Base-by-base conservation (phyloP, 2,797 vertebrate species). In the Megaceryle alcyon region DNA sequence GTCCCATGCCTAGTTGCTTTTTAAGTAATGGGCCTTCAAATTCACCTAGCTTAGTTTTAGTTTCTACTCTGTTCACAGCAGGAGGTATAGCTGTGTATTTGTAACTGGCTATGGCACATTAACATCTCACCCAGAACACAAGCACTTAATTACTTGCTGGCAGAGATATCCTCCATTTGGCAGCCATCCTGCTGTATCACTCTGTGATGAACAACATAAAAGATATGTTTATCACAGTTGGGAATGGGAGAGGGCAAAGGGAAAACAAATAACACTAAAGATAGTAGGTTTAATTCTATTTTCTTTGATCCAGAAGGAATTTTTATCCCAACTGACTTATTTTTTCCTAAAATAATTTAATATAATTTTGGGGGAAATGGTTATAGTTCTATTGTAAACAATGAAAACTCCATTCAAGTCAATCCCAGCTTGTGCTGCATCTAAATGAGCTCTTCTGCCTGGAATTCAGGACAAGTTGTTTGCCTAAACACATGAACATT, bases 391-490 rank as follows among this genome's bases (percentile, higher is more conserved):
- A n/a, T 13, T 75, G 7, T 54, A 86, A 84, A 71, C 12, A 71
- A 78, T 57, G 29, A 82, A 92, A 94, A 35, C 53, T 66, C 54
- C 46, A 77, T 80, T 90, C 57, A 85, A 86, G 73, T 59, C 61
- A 79, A 37, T 68, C 35, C 14, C 63, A 84, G 51, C 9, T 94
- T 96, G 82, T 19, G 28, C 31, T 86, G 8, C 33, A 71, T 81
- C 21, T 96, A 70, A 81, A 10, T 96, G 75, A 94, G 71, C 68
- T 93, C 64, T 85, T 94, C 68, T 94, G 68, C 68, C 83, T 90
- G 86, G 90, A 96, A 93, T 94, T 96, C 82, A 84, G 76, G 31
- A 46, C 65, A 93, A 77, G 41, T 88, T 91, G 5, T 70, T 81
- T 97, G 79, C 73, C 76, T 86, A 66, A 84, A 83, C 56, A 56